Percentiles rank a stretch among this genome's conserved stretches.
phyloP scores from a whole-genome alignment of 2,797 vertebrate species.

The Phalanger gymnotis region DNA sequence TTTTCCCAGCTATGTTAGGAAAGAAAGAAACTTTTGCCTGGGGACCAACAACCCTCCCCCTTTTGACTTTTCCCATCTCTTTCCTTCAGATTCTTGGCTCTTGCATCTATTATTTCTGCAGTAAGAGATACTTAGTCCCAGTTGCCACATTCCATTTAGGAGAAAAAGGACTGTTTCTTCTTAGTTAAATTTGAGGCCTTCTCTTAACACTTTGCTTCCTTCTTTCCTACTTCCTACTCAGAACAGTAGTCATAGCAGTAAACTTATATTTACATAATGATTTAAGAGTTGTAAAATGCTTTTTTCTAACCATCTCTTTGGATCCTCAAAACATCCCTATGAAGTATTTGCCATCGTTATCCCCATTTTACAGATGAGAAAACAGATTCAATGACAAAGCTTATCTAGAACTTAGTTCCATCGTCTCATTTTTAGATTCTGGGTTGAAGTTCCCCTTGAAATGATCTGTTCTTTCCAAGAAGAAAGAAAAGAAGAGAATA shows the following conservation, averaged over 20 bases:
- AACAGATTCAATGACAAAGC: neutral
- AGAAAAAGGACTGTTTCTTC: neutral
- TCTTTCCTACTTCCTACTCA: neutral
- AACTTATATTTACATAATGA: neutral
- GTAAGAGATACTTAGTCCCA: neutral
- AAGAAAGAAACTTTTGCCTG: neutral
- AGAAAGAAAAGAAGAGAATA: constrained; percentile 8
- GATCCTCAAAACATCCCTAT: neutral
- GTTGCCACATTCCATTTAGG: neutral
- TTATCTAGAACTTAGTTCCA: neutral
- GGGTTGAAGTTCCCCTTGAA: neutral
- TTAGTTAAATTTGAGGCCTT: neutral
- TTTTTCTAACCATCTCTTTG: neutral
- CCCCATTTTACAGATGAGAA: neutral
- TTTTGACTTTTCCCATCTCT: neutral
- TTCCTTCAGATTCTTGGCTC: neutral
- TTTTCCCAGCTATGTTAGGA: neutral
- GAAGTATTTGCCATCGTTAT: neutral
- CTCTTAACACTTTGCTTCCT: neutral
- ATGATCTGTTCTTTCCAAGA: neutral
- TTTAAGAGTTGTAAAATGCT: neutral
- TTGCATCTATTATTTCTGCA: neutral
- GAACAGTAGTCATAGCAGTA: neutral
- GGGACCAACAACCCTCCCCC: neutral
- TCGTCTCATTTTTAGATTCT: constrained; percentile 7